Base-by-base conservation (phyloP, 2,888 invertebrate species). In the Busseola fusca region DNA sequence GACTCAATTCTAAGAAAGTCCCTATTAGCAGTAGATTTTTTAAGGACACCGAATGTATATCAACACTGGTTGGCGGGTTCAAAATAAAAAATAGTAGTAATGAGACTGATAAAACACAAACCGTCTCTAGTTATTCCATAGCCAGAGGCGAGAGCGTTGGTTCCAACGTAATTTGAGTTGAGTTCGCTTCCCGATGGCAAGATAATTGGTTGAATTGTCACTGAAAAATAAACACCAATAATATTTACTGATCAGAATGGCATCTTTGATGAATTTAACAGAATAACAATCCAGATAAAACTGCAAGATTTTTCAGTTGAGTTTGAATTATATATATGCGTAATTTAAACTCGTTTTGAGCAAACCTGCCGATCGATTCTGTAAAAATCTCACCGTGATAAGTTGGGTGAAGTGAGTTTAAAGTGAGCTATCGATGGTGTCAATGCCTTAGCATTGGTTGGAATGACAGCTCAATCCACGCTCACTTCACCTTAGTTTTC, bases 111-210 rank as follows among this genome's bases (percentile, higher is more conserved):
- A 72, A 70, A 79, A 72, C 74, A 80, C 82, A 82, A 75, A 89
- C 89, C 88, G 52, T 89, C 87, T 73, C 85, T 84, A 67, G 89
- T 89, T 75, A 88, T 83, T 42, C 90, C 90, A 72, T 79, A 92
- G 69, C 92, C 91, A 12, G 92, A 89, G 64, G 91, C 88, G 7
- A 88, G 60, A 27, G 84, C 89, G 14, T 79, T 83, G 64, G 64
- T 69, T 30, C 86, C 87, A 27, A 69, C 86, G 76, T 77, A 90
- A 75, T 85, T 74, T 71, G 83, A 82, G 73, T 86, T 85, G 58
- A 89, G 63, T 73, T 91, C 89, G 56, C 81, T 88, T 58, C 87
- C 89, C 64, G 87, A 86, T 54, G 89, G 90, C 69, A 89, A 76
- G 74, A 78, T 87, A 64, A 91, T 82, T 64, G 91, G 87, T 69